These are phyloP conservation scores for Pseudachorutes palmiensis DNA, from an alignment of 1,140 invertebrate genomes.

Conservation along the genomic window DNA sequence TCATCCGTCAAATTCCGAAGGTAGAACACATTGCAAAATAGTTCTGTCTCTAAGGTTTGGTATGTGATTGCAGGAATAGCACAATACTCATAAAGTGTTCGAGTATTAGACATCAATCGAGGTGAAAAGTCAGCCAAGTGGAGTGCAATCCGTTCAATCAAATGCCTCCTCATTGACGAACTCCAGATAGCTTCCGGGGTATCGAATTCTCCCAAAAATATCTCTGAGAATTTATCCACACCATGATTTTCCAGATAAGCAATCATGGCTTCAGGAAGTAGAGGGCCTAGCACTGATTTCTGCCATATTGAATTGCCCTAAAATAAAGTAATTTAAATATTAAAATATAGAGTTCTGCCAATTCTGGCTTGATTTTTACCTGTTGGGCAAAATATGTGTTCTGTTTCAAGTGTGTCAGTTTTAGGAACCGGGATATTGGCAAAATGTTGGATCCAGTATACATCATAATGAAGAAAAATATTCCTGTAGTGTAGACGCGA, in stretches of 20 bases:
- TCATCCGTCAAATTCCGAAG: slow-evolving; percentile 51
- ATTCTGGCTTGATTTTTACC: slow-evolving; percentile 28
- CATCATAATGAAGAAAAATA: slow-evolving; percentile 99
- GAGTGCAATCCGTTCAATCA: slow-evolving; percentile 92
- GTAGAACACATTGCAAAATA: slow-evolving; percentile 99
- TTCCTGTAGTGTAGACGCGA: slow-evolving; percentile 87
- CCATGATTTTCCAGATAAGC: slow-evolving; percentile 98
- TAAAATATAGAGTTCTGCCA: slow-evolving; percentile 50
- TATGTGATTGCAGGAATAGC: slow-evolving; percentile 91
- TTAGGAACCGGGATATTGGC: slow-evolving; percentile 86
- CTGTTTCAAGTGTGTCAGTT: slow-evolving; percentile 88
- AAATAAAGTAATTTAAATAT: slow-evolving; percentile 10
- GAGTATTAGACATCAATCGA: slow-evolving; percentile 81
- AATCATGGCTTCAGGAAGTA: slow-evolving; percentile 95
- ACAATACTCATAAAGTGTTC: slow-evolving; percentile 92
- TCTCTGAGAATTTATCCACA: slow-evolving; percentile 96
- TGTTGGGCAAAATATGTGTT: slow-evolving; percentile 33
- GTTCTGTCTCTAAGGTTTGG: slow-evolving; percentile 88
- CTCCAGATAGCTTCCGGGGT: slow-evolving; percentile 98
- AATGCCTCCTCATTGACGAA: slow-evolving; percentile 78
- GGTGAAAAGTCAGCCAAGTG: slow-evolving; percentile 97
- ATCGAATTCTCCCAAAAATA: slow-evolving; percentile 97
- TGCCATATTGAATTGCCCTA: slow-evolving; percentile 35
- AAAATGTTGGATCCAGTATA: slow-evolving; percentile 97
- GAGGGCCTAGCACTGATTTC: slow-evolving; percentile 29